Percentiles rank a stretch among this genome's conserved stretches.
Conservation (phyloP, 2,888 invertebrate species). For the Protodeltote pygarga region DNA sequence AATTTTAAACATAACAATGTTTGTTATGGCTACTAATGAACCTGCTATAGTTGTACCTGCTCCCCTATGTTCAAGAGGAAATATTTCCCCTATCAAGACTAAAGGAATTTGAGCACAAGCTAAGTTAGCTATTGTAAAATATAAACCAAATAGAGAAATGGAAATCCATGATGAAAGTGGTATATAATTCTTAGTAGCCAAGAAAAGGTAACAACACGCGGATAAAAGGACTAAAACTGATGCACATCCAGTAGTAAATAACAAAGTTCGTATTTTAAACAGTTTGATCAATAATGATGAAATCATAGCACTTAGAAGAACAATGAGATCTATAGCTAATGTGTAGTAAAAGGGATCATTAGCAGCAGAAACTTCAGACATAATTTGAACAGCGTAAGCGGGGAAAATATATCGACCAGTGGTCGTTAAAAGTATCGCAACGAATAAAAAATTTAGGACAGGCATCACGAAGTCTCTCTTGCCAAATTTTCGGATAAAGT, state of each 20-base stretch:
- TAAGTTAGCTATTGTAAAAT: slow-evolving; percentile 50
- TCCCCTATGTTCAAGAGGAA: slow-evolving; percentile 53
- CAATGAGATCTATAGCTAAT: slow-evolving; percentile 52
- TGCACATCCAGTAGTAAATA: slow-evolving; percentile 54
- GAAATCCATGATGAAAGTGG: slow-evolving; percentile 44
- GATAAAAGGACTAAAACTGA: slow-evolving; percentile 41
- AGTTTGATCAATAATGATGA: slow-evolving; percentile 40
- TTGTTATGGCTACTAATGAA: slow-evolving; percentile 33
- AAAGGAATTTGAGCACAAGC: slow-evolving; percentile 55
- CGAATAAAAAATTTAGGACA: slow-evolving; percentile 42
- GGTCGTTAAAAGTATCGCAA: slow-evolving; percentile 47
- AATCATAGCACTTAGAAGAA: slow-evolving; percentile 43
- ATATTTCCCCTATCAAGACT: slow-evolving; percentile 54
- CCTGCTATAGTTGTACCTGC: slow-evolving; percentile 47
- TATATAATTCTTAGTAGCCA: slow-evolving; percentile 34
- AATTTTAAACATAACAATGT: slow-evolving; percentile 35
- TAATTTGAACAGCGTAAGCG: slow-evolving; percentile 56
- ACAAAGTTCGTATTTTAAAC: slow-evolving; percentile 50
- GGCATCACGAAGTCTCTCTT: slow-evolving; percentile 45
- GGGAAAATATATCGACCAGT: slow-evolving; percentile 57
- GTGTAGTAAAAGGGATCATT: slow-evolving; percentile 49
- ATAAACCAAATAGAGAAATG: slow-evolving; percentile 44
- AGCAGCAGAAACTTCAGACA: slow-evolving; percentile 46
- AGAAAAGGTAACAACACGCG: slow-evolving; percentile 46
- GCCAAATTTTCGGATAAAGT: slow-evolving; percentile 26